phyloP scores from a whole-genome alignment of 2,797 vertebrate species.

The Threskiornis aethiopicus region DNA sequence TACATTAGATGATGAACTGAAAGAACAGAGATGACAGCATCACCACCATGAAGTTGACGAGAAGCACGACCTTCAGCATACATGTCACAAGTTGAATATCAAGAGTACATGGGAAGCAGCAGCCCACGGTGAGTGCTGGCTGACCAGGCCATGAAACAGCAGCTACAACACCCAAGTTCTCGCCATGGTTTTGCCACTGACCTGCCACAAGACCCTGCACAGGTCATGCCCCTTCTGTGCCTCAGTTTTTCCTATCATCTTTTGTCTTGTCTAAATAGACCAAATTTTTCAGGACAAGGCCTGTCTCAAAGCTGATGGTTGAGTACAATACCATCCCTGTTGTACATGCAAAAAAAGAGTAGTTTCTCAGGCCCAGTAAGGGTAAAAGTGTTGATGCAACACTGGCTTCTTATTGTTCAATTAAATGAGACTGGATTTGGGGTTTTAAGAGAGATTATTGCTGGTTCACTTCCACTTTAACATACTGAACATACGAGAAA shows the following conservation, averaged over 20 bases:
- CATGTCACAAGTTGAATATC: background rate
- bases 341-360: background rate
- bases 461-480: background rate
- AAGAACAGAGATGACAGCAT: background rate
- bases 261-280: background rate
- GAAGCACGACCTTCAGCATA: background rate
- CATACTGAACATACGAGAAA: background rate
- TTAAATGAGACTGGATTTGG: background rate
- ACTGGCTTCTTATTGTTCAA: background rate
- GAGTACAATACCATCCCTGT: background rate
- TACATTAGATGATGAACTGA: background rate
- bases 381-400: background rate
- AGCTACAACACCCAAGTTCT: background rate
- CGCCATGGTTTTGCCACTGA: background rate
- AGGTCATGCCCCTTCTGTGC: background rate
- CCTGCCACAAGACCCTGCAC: background rate
- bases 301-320: background rate
- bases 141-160: background rate
- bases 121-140: background rate
- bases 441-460: background rate
- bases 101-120: background rate
- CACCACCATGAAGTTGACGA: background rate
- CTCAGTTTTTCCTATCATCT: background rate
- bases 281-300: background rate
- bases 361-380: constrained; percentile 10